Percentiles rank a stretch among this genome's conserved stretches.
These are phyloP conservation scores for Heterocephalus glaber DNA, from an alignment of 2,113 vertebrate species.

Conservation along the genomic window DNA sequence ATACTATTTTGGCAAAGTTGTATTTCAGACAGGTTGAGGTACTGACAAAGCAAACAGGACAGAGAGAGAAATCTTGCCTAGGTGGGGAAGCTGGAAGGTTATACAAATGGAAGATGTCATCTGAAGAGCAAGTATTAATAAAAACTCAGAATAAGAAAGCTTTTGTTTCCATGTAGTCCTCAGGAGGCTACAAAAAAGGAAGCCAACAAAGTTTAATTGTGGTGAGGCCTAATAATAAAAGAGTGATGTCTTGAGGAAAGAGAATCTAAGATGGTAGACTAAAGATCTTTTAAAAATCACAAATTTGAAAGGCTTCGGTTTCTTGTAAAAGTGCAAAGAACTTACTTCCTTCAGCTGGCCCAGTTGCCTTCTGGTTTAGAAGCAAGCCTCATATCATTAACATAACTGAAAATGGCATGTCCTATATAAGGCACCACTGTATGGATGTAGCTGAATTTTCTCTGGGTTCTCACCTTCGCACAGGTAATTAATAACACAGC, in stretches of 20 bases:
- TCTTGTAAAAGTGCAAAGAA: conserved; percentile 16
- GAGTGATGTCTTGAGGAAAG: conserved; percentile 11
- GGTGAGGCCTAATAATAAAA: not conserved
- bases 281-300: not conserved
- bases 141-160: conserved; percentile 55
- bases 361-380: not conserved
- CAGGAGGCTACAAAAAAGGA: not conserved
- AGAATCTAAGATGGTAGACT: conserved; percentile 4
- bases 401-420: conserved; percentile 9
- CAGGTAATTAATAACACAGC: not conserved
- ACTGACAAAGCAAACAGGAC: not conserved
- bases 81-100: not conserved
- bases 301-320: not conserved
- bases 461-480: conserved; percentile 11
- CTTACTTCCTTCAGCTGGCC: not conserved
- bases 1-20: conserved; percentile 22
- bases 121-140: conserved; percentile 57
- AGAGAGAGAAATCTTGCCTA: conserved; percentile 44
- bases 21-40: conserved; percentile 41
- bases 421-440: not conserved
- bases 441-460: not conserved
- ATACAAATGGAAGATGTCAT: conserved; percentile 3
- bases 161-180: not conserved
- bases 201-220: conserved; percentile 23
- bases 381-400: not conserved